Percentiles rank a stretch among this genome's conserved stretches.
phyloP scores from a whole-genome alignment of 2,797 vertebrate species.

The Brachyalestes nurse region DNA sequence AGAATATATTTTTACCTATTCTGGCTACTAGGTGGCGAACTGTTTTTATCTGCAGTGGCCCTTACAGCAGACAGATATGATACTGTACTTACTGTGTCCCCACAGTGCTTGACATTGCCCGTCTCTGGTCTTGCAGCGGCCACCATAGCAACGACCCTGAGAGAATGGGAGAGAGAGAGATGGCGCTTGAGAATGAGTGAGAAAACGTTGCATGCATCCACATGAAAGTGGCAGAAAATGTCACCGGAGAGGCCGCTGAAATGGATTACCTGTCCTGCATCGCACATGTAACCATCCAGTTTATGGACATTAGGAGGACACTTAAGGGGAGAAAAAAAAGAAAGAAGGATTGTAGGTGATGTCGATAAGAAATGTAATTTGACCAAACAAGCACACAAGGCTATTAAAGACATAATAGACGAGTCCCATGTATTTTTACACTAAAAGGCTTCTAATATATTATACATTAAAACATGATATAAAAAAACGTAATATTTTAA shows the following conservation, averaged over 20 bases:
- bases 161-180: slow-evolving; percentile 8
- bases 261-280: slow-evolving; percentile 85
- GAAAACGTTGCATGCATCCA: background rate
- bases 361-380: background rate
- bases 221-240: background rate
- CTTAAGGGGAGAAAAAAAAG: slow-evolving; percentile 68
- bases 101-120: slow-evolving; percentile 89
- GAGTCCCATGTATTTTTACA: no score
- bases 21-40: background rate
- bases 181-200: background rate
- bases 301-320: slow-evolving; percentile 96
- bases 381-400: no score
- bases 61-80: background rate
- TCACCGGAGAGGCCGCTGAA: background rate
- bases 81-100: slow-evolving; percentile 86
- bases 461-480: no score
- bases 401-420: no score
- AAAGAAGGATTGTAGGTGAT: background rate
- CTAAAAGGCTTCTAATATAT: no score
- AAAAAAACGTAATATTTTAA: no score
- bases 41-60: background rate
- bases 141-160: slow-evolving; percentile 94
- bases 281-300: slow-evolving; percentile 92
- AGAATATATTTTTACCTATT: background rate
- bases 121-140: slow-evolving; percentile 94